Base-by-base conservation (phyloP, 2,113 vertebrate genomes). In the Conger conger region DNA sequence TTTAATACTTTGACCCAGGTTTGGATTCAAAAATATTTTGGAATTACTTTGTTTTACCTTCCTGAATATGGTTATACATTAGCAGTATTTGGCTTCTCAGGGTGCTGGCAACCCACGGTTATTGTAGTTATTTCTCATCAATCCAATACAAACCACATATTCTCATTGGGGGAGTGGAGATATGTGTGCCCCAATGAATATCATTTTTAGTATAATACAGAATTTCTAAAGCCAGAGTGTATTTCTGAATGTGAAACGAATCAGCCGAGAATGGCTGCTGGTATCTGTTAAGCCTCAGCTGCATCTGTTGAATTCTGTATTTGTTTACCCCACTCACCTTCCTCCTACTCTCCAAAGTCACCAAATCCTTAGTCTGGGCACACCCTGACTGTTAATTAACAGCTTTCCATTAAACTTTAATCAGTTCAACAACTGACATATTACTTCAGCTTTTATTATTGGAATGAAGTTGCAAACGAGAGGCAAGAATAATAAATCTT, bases 321-420 rank as follows among this genome's bases (percentile, higher is more conserved):
- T 86, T 80, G 37, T 85, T 91, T 86, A 89, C 30, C 76, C 83
- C 45, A n/a, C 35, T 68, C 57, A n/a, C n/a, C n/a, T n/a, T n/a
- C n/a, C n/a, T n/a, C 53, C 90, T 85, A 77, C 87, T 77, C 53
- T 30, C 6, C n/a, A n/a, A 53, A 85, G 87, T 86, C 84, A 81
- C 84, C 42, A 20, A 78, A 86, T 84, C 37, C 35, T 76, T 54
- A 57, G 30, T 86, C 35, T 85, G 76, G 84, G 87, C 42, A 88
- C 81, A 54, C 42, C 76, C 80, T 78, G 73, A 85, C 80, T 83
- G 81, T 42, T 92, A 88, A 94, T 92, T 92, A 92, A 92, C 90
- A 90, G 81, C 82, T 68, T 90, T 87, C 90, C 50, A 89, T 92
- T 92, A 87, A 92, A 88, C 83, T 92, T 81, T 84, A 90, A 92